phyloP scores from a whole-genome alignment of 2,113 vertebrate species.

The Cisticola juncidis region DNA sequence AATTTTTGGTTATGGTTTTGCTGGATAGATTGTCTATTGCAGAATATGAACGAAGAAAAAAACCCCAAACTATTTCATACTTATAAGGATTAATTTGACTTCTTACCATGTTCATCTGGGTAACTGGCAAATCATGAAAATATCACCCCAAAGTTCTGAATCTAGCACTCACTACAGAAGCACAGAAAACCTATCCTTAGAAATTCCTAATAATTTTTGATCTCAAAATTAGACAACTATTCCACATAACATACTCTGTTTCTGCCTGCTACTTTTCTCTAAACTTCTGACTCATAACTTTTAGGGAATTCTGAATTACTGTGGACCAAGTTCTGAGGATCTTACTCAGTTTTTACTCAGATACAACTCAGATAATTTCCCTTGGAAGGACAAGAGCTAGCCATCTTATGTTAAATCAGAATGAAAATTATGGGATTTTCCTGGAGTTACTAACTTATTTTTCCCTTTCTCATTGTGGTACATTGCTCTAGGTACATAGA shows the following conservation, averaged over 20 bases:
- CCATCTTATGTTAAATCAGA: background rate
- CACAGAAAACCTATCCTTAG: background rate
- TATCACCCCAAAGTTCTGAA: background rate
- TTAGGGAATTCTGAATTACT: slow-evolving; percentile 7
- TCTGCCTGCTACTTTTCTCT: background rate
- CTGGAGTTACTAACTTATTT: background rate
- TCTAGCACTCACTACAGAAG: background rate
- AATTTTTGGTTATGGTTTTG: background rate
- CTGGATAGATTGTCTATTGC: background rate
- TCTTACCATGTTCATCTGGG: background rate
- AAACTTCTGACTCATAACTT: background rate
- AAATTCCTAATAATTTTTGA: background rate
- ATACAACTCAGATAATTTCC: background rate
- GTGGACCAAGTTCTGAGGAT: background rate
- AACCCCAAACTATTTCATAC: background rate
- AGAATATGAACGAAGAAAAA: background rate
- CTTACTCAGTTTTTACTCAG: slow-evolving; percentile 5
- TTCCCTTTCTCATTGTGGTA: background rate
- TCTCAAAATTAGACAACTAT: background rate
- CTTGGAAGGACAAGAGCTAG: background rate
- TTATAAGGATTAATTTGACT: background rate
- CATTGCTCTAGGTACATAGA: background rate
- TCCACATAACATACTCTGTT: background rate
- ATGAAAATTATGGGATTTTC: background rate
- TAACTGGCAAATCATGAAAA: background rate